Evolutionary conservation across 2,797 vertebrate genomes (phyloP).

Genomic region (Epinephelus malabaricus): DNA sequence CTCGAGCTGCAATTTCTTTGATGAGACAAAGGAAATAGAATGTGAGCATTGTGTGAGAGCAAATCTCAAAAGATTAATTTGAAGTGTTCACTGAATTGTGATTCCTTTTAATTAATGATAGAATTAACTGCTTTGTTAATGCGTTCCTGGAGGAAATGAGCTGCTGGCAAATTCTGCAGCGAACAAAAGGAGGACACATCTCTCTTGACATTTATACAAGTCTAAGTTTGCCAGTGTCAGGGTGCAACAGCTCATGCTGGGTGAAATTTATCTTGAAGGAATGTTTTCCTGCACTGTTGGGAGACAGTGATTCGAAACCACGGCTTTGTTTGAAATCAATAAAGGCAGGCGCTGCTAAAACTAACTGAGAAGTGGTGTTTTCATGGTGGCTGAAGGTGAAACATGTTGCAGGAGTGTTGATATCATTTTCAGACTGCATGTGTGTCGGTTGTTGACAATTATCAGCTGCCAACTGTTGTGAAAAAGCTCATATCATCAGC

Average conservation of each 20-base stretch:
- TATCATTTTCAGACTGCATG: neutral
- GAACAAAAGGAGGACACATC: conserved; percentile 86
- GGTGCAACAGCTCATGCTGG: conserved; percentile 76
- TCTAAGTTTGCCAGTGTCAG: conserved; percentile 79
- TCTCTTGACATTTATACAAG: conserved; percentile 85
- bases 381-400: conserved; percentile 32
- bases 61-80: conserved; percentile 89
- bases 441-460: neutral
- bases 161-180: conserved; percentile 77
- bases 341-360: conserved; percentile 8
- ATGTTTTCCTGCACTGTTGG: conserved; percentile 68
- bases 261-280: conserved; percentile 80
- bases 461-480: neutral
- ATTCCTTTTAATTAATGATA: conserved; percentile 89
- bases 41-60: conserved; percentile 80
- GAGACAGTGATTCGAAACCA: conserved; percentile 43
- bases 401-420: conserved; percentile 5
- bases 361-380: conserved; percentile 22
- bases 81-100: conserved; percentile 87
- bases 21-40: conserved; percentile 77
- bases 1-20: conserved; percentile 67
- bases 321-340: conserved; percentile 48
- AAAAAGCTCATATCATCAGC: neutral
- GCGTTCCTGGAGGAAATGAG: conserved; percentile 86
- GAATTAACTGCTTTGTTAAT: conserved; percentile 89